phyloP scores from a whole-genome alignment of 2,113 vertebrate genomes.

The Aramus guarauna region DNA sequence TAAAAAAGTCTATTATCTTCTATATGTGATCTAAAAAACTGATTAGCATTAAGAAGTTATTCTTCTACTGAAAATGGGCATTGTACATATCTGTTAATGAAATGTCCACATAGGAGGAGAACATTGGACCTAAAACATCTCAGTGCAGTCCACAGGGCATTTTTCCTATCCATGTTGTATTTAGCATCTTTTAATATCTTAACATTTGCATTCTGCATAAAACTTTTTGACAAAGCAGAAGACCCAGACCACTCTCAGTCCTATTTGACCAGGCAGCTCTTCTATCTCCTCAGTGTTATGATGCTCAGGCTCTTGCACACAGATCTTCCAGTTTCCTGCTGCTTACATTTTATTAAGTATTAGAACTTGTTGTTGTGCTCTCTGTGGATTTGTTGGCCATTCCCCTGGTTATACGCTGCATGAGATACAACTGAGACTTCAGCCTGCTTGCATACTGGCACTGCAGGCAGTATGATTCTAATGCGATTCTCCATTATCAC shows the following conservation, averaged over 20 bases:
- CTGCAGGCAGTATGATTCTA: not conserved
- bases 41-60: not conserved
- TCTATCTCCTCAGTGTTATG: not conserved
- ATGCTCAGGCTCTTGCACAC: not conserved
- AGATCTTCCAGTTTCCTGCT: not conserved
- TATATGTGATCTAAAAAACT: not conserved
- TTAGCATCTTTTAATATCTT: not conserved
- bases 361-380: not conserved
- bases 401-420: not conserved
- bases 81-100: not conserved
- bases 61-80: not conserved
- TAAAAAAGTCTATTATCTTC: not conserved
- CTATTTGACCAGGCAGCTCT: not conserved
- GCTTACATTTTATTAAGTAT: not conserved
- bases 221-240: not conserved
- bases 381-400: not conserved
- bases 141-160: not conserved
- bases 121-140: not conserved
- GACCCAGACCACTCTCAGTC: not conserved
- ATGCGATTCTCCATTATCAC: not conserved
- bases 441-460: not conserved
- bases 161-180: not conserved
- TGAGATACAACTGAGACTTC: not conserved
- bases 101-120: not conserved
- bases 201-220: not conserved